Evolutionary conservation across 2,888 invertebrate species (phyloP).

Genomic region (Lasioglossum figueresi): DNA sequence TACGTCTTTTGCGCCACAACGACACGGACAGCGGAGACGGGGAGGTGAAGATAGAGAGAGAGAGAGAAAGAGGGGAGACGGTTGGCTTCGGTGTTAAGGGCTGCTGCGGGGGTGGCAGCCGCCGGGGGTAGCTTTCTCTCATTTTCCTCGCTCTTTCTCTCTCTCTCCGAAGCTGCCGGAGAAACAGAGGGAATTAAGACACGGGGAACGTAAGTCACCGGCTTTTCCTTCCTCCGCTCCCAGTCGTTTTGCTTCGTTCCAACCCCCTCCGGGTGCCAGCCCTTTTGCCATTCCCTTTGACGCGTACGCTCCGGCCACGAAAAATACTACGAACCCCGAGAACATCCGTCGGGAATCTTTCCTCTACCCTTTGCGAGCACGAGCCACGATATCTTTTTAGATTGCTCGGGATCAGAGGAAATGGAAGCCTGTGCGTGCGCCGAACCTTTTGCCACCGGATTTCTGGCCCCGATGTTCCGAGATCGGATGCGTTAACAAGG

Average conservation of each 20-base stretch:
- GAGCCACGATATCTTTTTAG: constrained; percentile 14
- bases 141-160: background rate
- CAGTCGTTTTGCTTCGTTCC: background rate
- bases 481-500: background rate
- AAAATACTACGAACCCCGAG: constrained; percentile 1
- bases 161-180: constrained; percentile 3
- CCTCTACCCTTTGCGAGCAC: background rate
- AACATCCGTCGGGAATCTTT: background rate
- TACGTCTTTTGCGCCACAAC: constrained; percentile 73
- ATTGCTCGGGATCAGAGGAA: constrained; percentile 6
- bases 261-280: background rate
- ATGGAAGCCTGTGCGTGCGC: background rate
- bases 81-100: constrained; percentile 23
- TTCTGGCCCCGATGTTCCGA: background rate
- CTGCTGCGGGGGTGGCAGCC: background rate
- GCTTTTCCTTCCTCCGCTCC: constrained; percentile 14
- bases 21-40: constrained; percentile 52
- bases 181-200: constrained; percentile 55
- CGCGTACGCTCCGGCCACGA: background rate
- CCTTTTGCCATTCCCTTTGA: constrained; percentile 24
- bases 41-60: background rate
- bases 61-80: background rate
- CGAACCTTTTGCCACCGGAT: background rate
- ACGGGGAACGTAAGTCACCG: constrained; percentile 37
- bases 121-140: background rate